Base-by-base conservation (phyloP, 2,888 invertebrate species). In the Cryptus armator region DNA sequence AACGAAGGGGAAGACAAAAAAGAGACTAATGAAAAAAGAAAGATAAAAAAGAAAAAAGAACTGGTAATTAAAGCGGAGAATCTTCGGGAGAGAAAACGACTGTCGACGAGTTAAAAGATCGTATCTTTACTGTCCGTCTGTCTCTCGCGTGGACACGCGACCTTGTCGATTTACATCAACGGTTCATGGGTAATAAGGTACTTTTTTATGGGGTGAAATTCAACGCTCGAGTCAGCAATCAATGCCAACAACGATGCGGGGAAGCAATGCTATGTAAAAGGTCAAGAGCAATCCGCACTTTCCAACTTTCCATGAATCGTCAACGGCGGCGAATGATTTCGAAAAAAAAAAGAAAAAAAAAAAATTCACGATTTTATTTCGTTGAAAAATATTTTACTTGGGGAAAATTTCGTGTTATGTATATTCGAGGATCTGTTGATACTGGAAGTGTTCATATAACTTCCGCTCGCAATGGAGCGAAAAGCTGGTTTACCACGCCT, bases 51-150 rank as follows among this genome's bases (percentile, higher is more conserved):
- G 51, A 70, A 19, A 56, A 12, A 64, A 77, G 51, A 70, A 67
- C 68, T 44, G 80, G 76, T 62, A 86, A 81, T 86, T 81, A 82
- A 76, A 80, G 24, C 66, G 37, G 67, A 16, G 72, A 77, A 82
- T 82, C 80, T 86, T 78, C 77, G 66, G 53, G 44, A 29, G 77
- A 75, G 59, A 84, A 70, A 86, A 81, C 56, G 19, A 6, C 53
- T 32, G 64, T 75, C 43, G 53, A 43, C 32, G 68, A 14, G 48
- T 72, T 56, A 24, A 43, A n/a, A n/a, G 75, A 10, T 24, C 12
- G n/a, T n/a, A 59, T 71, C 9, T 79, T 2, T 16, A n/a, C n/a
- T 29, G 43, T 53, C n/a, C 12, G 12, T 19, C 51, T 9, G 9
- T 32, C n/a, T 3, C 2, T 12, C 46, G 56, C 37, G 37, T 9